Base-by-base conservation (phyloP, 2,888 invertebrate species). In the Drosophila stalkeri region DNA sequence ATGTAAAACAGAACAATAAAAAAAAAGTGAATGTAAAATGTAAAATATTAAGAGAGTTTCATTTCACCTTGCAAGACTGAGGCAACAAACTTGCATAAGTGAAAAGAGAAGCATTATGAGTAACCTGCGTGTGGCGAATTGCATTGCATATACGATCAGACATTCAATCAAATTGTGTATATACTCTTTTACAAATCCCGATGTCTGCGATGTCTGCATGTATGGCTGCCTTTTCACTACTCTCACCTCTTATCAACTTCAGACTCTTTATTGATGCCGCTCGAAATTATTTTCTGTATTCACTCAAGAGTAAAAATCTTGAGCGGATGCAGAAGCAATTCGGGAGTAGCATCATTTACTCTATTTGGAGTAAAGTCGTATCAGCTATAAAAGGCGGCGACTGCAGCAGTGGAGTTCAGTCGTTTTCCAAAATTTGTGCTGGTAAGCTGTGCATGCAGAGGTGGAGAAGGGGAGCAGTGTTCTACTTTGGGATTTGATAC, bases 21-120 rank as follows among this genome's bases (percentile, higher is more conserved):
- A 27, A 27, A 86, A 82, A 89, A 89, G 80, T 85, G 89, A 91
- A 90, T 85, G 91, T 90, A 90, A 91, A 91, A 90, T 89, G 86
- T 87, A 90, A 72, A 66, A 20, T 20, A 33, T 61, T 39, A 46
- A n/a, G 33, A 37, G 16, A 41, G 11, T 69, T 69, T 70, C 39
- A 56, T 62, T 67, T 2, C 39, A n/a, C 7, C 23, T 12, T 31
- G 5, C 20, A 31, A 75, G 71, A 71, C 74, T 82, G 59, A 56
- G 63, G 39, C 70, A 66, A 75, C 67, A 41, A 77, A 80, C 75
- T 77, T 75, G 70, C 52, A 27, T 5, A 33, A 20, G 3, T 35
- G 33, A 14, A 35, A 35, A 8, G 14, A 7, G 35, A 20, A 20
- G 14, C 9, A 1, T 9, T 35, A 2, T 12, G 51, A 18, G 33